Base-by-base conservation (phyloP, 2,888 invertebrate species). In the Dasypolia templi region DNA sequence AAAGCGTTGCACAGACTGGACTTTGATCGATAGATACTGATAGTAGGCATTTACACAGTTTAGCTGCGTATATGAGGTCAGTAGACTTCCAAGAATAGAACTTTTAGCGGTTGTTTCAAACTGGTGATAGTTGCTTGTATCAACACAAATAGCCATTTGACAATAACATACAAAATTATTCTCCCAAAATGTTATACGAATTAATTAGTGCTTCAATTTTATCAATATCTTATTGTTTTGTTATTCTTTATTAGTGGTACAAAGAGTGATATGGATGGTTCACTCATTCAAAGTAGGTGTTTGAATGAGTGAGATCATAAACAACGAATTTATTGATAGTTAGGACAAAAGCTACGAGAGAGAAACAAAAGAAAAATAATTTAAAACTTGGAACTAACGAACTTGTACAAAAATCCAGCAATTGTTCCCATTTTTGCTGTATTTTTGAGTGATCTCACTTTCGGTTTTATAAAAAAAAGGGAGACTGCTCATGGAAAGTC, bases 41-140 rank as follows among this genome's bases (percentile, higher is more conserved):
- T 70, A 63, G 14, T 14, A n/a, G n/a, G n/a, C n/a, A 42, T 55
- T 46, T 56, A 51, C 56, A 22, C n/a, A 44, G n/a, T 51, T 70
- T 4, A 51, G 0, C 29, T 7, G 1, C 1, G n/a, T 35, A 7
- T 46, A 49, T 53, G 35, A 58, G 29, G 32, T 58, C 22, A 74
- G 35, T 63, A 39, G 35, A 44, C 49, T 63, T 71, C n/a, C 7
- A 12, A 71, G 12, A 62, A 77, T 46, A 72, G 9, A n/a, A 35
- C 1, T 53, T 49, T 42, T 29, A 29, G 49, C 26, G 11, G 9
- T 49, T 35, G 7, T 29, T 26, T 29, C 17, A 44, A 5, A 46
- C 11, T 12, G 12, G 39, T 32, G 72, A 11, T 29, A 63, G 71
- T 71, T 58, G 44, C 7, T 29, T 29, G 17, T 29, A 12, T 35